Base-by-base conservation (phyloP, 2,113 vertebrate genomes). In the Sisor rabdophorus region DNA sequence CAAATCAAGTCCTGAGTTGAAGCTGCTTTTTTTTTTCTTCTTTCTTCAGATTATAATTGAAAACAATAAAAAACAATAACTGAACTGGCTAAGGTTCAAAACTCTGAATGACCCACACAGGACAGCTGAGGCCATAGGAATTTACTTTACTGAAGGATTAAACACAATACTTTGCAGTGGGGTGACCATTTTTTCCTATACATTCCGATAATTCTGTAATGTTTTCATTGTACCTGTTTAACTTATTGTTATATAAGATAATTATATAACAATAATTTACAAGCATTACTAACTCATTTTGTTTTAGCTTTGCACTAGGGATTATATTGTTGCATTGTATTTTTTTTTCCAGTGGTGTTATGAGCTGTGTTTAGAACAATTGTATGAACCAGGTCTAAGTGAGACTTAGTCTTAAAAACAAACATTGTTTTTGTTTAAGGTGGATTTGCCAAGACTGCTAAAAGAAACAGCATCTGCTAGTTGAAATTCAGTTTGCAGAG, bases 271-370 rank as follows among this genome's bases (percentile, higher is more conserved):
- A n/a, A n/a, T n/a, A n/a, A n/a, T n/a, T n/a, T n/a, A n/a, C 67
- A 58, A 26, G 76, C 82, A 78, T 67, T 79, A 83, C 79, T 80
- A 85, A 78, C 76, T 54, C 58, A 82, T 71, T 74, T 83, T 75
- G 67, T 87, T 87, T 81, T 82, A 85, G 86, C 75, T 87, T 91
- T 92, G 90, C 89, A 92, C 90, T 90, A 90, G 85, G n/a, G n/a
- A n/a, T n/a, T 85, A 83, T 28, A 68, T 58, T 71, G 36, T 52
- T 22, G 44, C 81, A 48, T 12, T 40, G 47, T 50, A 79, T 78
- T 76, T 82, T 70, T 85, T 78, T 84, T 85, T 70, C 32, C 71
- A 69, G 12, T 71, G 60, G 82, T n/a, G 67, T 82, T 68, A 24
- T 30, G 32, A 76, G 53, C 6, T 58, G 53, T 5, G 40, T 76